phyloP scores from a whole-genome alignment of 2,797 vertebrate species.

The Sciaenops ocellatus region DNA sequence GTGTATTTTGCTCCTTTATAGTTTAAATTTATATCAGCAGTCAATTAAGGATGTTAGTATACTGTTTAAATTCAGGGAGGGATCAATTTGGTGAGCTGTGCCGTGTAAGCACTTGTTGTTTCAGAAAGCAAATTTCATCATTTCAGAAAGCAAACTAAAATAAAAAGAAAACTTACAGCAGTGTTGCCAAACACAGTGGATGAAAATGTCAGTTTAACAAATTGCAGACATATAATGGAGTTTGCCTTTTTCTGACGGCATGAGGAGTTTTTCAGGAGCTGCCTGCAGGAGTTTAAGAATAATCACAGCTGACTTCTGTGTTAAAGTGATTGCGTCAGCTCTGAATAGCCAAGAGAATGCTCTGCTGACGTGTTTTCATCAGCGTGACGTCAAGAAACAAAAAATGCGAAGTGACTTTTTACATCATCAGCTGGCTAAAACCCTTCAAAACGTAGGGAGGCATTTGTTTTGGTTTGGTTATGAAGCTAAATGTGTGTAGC shows the following conservation, averaged over 20 bases:
- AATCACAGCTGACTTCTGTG: not conserved
- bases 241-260: not conserved
- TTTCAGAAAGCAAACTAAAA: not conserved
- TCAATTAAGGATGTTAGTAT: not conserved
- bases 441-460: not conserved
- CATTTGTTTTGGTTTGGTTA: conserved; percentile 13
- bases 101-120: not conserved
- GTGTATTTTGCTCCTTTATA: not conserved
- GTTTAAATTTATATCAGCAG: not conserved
- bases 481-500: conserved; percentile 29
- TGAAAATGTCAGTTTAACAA: conserved; percentile 6
- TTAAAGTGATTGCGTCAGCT: not conserved
- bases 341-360: not conserved
- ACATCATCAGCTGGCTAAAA: conserved; percentile 15
- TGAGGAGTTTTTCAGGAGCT: not conserved
- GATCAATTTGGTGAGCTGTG: not conserved
- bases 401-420: not conserved
- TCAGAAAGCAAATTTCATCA: too few relatives aligned
- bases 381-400: not conserved
- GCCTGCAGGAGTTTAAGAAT: not conserved
- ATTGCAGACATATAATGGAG: not conserved
- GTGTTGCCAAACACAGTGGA: not conserved
- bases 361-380: not conserved
- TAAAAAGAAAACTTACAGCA: not conserved
- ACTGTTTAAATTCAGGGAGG: not conserved